phyloP scores from a whole-genome alignment of 2,797 vertebrate genomes.

The Sardinella longiceps region DNA sequence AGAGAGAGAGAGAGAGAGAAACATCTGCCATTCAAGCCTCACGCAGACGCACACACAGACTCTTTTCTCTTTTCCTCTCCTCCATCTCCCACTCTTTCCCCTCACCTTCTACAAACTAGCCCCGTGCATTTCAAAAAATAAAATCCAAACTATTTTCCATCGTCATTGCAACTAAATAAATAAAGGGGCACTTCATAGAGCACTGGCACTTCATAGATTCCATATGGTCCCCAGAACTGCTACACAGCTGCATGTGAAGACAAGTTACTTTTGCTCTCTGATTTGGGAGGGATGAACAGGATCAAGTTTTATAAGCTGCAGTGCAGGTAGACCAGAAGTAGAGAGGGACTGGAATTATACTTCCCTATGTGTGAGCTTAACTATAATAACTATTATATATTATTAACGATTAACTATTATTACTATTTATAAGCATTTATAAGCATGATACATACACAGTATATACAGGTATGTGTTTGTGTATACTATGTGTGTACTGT shows the following conservation, averaged over 20 bases:
- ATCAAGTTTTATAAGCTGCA: background rate
- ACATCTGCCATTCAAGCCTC: slow-evolving; percentile 40
- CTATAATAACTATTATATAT: too few species aligned
- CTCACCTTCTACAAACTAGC: background rate
- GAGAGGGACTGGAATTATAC: background rate
- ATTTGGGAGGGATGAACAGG: slow-evolving; percentile 11
- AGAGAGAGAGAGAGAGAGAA: too few species aligned
- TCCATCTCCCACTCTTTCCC: slow-evolving; percentile 25
- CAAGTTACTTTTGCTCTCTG: slow-evolving; percentile 44
- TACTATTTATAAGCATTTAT: too few species aligned
- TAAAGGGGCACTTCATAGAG: background rate
- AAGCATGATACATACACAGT: too few species aligned
- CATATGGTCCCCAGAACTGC: slow-evolving; percentile 39
- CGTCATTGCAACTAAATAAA: slow-evolving; percentile 51
- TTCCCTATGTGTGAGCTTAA: background rate
- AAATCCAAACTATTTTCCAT: slow-evolving; percentile 67
- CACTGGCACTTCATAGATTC: slow-evolving; percentile 41
- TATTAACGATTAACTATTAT: too few species aligned
- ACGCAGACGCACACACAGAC: slow-evolving; percentile 12
- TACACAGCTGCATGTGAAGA: slow-evolving; percentile 45
- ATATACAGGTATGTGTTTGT: too few species aligned
- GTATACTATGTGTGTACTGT: too few species aligned
- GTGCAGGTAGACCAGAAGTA: background rate
- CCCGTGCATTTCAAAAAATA: slow-evolving; percentile 29
- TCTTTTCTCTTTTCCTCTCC: slow-evolving; percentile 16